phyloP scores from a whole-genome alignment of 2,113 vertebrate species.

The Phrynocephalus versicolor region DNA sequence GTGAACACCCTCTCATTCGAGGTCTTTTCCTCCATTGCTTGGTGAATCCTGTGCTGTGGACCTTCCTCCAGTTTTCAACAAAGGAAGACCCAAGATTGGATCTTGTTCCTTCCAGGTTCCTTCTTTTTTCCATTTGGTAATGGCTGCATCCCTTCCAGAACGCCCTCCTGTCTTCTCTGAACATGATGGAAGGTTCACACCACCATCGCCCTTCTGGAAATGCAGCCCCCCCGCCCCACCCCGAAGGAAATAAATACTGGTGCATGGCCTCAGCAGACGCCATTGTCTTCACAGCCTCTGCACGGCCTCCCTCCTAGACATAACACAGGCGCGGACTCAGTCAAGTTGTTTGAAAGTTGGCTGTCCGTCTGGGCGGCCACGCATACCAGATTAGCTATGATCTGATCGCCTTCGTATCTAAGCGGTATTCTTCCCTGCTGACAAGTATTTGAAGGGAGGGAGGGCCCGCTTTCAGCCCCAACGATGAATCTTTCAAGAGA shows the following conservation, averaged over 20 bases:
- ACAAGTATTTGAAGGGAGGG: slow-evolving; percentile 81
- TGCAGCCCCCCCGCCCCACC: not conserved
- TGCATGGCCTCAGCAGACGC: slow-evolving; percentile 7
- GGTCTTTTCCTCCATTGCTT: not conserved
- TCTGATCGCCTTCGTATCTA: slow-evolving; percentile 84
- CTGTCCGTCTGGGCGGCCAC: slow-evolving; percentile 82
- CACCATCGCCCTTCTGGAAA: not conserved
- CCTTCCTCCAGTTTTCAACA: not conserved
- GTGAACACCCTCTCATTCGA: not conserved
- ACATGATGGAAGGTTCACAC: not conserved
- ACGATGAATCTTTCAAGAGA: slow-evolving; percentile 79
- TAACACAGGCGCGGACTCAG: slow-evolving; percentile 60
- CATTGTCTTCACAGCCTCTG: slow-evolving; percentile 30
- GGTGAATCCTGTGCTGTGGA: not conserved
- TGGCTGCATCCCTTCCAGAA: not conserved
- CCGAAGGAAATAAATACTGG: not conserved
- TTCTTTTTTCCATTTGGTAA: too few relatives aligned
- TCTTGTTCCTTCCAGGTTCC: too few relatives aligned
- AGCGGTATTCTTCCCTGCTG: slow-evolving; percentile 79
- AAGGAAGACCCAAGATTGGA: not conserved
- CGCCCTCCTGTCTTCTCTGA: too few relatives aligned
- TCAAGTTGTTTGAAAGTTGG: slow-evolving; percentile 87
- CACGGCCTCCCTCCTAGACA: slow-evolving; percentile 38
- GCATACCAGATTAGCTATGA: slow-evolving; percentile 93
- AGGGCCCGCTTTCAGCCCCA: slow-evolving; percentile 77